phyloP scores from a whole-genome alignment of 2,113 vertebrate genomes.

The Corythornis madagascariensis region DNA sequence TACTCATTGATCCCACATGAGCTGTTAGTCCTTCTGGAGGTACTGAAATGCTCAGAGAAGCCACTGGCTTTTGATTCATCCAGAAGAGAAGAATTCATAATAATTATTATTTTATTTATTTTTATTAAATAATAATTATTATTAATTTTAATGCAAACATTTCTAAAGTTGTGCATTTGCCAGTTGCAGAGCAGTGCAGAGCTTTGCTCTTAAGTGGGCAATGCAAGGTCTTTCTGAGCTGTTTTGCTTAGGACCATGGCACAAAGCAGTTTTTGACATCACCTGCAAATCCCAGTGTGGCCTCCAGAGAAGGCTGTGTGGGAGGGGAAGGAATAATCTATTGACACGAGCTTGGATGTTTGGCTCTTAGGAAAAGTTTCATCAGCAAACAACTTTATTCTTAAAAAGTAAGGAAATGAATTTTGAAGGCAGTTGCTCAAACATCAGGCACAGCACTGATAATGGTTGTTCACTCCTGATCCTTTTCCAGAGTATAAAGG shows the following conservation, averaged over 20 bases:
- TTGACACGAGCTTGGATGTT: neutral
- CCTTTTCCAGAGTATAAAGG: neutral
- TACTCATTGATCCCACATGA: neutral
- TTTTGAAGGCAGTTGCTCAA: neutral
- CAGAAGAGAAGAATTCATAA: neutral
- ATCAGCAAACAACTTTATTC: too few species aligned
- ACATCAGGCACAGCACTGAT: neutral
- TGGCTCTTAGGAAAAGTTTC: neutral
- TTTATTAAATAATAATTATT: too few species aligned
- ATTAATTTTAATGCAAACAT: neutral
- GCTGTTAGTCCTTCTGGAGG: neutral
- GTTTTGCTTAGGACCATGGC: neutral
- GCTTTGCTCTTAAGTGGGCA: neutral
- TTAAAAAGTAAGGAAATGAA: neutral
- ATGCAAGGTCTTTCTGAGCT: neutral
- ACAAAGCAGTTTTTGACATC: neutral
- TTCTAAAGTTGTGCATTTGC: neutral
- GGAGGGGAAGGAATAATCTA: neutral
- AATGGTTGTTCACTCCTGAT: neutral
- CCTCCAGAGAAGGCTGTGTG: neutral
- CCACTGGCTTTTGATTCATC: neutral
- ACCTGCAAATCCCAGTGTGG: neutral
- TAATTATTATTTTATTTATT: too few species aligned
- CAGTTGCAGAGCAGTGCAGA: neutral
- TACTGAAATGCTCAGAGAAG: neutral